Evolutionary conservation across 1,140 invertebrate species (phyloP).

Genomic region (Oppia nitens): DNA sequence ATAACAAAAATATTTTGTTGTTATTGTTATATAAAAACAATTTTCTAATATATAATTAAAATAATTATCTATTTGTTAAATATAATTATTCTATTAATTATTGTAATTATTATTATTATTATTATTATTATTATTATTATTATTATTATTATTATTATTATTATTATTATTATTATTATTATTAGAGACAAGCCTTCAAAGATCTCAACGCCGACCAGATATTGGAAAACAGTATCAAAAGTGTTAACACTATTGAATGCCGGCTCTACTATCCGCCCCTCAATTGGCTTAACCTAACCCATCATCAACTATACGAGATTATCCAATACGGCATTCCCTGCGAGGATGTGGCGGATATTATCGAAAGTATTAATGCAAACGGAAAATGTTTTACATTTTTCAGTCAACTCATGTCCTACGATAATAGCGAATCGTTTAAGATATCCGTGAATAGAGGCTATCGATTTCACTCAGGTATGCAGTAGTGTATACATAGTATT

Average conservation of each 20-base stretch:
- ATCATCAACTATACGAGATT: slow-evolving; percentile 10
- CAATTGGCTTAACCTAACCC: slow-evolving; percentile 10
- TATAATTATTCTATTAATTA: no score
- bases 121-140: no score
- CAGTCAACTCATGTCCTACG: slow-evolving; percentile 5
- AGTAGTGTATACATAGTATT: no score
- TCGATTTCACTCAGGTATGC: slow-evolving; percentile 14
- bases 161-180: not conserved
- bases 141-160: no score
- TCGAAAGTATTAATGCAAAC: slow-evolving; percentile 10
- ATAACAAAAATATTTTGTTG: no score
- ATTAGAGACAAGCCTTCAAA: slow-evolving; percentile 12
- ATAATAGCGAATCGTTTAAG: not conserved
- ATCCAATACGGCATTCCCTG: slow-evolving; percentile 12
- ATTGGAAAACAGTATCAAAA: not conserved
- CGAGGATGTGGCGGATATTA: slow-evolving; percentile 9
- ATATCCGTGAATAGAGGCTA: slow-evolving; percentile 12
- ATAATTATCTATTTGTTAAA: no score
- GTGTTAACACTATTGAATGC: slow-evolving; percentile 10
- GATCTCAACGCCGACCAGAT: slow-evolving; percentile 4
- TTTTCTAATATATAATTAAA: no score
- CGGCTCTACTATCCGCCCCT: slow-evolving; percentile 9
- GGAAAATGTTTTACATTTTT: slow-evolving; percentile 14
- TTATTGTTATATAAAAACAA: no score
- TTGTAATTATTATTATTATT: no score